Evolutionary conservation across 2,113 vertebrate species (phyloP).

Genomic region (Uria aalge): DNA sequence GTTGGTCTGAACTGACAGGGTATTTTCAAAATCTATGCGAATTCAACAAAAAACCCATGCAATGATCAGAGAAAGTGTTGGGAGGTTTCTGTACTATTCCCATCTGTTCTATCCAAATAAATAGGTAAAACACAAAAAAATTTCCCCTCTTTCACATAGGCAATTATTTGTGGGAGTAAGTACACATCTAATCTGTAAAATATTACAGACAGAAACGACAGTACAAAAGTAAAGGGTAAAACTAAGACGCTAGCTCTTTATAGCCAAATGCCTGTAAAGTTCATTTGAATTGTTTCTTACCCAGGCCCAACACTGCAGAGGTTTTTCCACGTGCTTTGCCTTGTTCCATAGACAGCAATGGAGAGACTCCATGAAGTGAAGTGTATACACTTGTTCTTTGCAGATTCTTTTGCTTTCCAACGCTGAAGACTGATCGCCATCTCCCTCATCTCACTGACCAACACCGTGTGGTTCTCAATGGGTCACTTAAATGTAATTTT

Average conservation of each 20-base stretch:
- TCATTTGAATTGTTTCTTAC: not conserved
- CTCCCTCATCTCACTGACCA: not conserved
- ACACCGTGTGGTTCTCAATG: accelerated
- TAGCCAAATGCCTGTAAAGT: not conserved
- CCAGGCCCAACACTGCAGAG: not conserved
- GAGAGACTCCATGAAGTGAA: not conserved
- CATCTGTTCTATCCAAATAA: not conserved
- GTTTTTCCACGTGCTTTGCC: not conserved
- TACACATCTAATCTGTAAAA: not conserved
- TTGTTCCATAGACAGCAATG: not conserved
- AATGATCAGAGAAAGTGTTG: not conserved
- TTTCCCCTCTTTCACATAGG: not conserved
- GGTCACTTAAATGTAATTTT: not conserved
- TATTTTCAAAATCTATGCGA: not conserved
- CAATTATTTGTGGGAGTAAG: not conserved
- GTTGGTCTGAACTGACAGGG: not conserved
- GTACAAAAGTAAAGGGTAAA: not conserved
- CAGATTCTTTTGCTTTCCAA: not conserved
- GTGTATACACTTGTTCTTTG: not conserved
- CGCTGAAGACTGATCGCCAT: not conserved
- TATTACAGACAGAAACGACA: not conserved
- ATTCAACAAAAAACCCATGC: not conserved
- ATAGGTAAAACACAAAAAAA: not conserved
- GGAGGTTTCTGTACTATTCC: not conserved
- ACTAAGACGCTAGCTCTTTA: not conserved